These are phyloP conservation scores for Eretmocerus hayati DNA, from an alignment of 2,888 invertebrate species.

Conservation along the genomic window DNA sequence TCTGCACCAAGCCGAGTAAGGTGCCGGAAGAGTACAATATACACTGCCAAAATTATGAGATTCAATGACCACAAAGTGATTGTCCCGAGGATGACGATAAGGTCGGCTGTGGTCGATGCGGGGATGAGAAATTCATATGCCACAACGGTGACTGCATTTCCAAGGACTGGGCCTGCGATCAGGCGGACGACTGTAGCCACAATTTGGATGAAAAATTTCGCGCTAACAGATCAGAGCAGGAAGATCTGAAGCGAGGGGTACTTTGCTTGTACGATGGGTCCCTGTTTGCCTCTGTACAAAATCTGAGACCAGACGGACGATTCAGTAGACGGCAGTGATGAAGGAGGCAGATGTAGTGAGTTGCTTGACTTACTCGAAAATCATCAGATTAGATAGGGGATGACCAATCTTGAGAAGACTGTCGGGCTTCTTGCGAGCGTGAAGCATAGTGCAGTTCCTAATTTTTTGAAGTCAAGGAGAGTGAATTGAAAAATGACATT, in stretches of 20 bases:
- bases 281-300: conserved; percentile 57
- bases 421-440: no score
- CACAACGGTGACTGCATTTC: conserved; percentile 56
- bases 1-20: conserved; percentile 31
- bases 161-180: conserved; percentile 55
- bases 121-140: conserved; percentile 51
- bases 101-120: conserved; percentile 52
- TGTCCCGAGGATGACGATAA: conserved; percentile 72
- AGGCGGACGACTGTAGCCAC: conserved; percentile 36
- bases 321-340: conserved; percentile 66
- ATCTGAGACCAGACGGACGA: conserved; percentile 60
- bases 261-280: conserved; percentile 55
- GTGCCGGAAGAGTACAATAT: conserved; percentile 32
- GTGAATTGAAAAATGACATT: no score
- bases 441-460: no score
- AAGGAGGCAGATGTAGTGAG: conserved; percentile 60
- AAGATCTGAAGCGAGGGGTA: conserved; percentile 38
- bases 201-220: conserved; percentile 7
- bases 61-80: conserved; percentile 61
- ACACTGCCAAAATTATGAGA: conserved; percentile 38
- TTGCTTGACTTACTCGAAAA: no score
- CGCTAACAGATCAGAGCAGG: not conserved
- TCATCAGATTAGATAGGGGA: no score
- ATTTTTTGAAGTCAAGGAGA: no score
- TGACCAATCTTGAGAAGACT: no score